Evolutionary conservation across 1,140 invertebrate genomes (phyloP), one percentile per base, ranked within the genome.

Genomic region (Acyrthosiphon pisum): DNA sequence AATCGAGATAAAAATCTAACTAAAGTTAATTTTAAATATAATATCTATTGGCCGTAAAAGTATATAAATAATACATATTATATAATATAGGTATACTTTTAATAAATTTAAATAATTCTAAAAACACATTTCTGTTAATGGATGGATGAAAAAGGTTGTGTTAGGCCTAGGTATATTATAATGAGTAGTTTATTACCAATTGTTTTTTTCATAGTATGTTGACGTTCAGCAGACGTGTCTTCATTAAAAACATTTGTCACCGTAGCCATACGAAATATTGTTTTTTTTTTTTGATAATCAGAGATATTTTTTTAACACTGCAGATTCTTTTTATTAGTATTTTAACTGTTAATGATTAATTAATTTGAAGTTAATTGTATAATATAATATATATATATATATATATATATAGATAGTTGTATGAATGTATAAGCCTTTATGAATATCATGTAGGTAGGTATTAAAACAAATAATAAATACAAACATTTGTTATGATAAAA

Each of bases 231-330:
- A 89, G 48, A 89, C 48, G 20, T 88, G 87, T 53, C n/a, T 89
- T 89, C 87, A 37, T 89, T 89, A 53, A 89, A 89, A 89, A 89
- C 20, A n/a, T 60, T 88, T 89, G 48, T 89, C 48, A 89, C 22
- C 11, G 48, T 50, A 89, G 22, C 44, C 6, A 22, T 35, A 30
- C 41, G 6, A 84, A 6, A 1, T 44, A 9, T 48, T 48, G 30
- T 48, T 30, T 87, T 30, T 46, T 41, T 86, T 46, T 41, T 46
- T n/a, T 18, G 44, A 87, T 46, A n/a, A 20, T 48, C 14, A 46
- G 18, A 46, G 14, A 48, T 14, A 7, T n/a, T 48, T 48, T 86
- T 86, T 30, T 44, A 41, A 23, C 1, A 86, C 41, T 26, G 0
- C 11, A n/a, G 26, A 46, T 44, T 46, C 46, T 60, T 86, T 26